These are phyloP conservation scores for Tribolium freemani DNA, from an alignment of 2,888 invertebrate species.

Conservation along the genomic window DNA sequence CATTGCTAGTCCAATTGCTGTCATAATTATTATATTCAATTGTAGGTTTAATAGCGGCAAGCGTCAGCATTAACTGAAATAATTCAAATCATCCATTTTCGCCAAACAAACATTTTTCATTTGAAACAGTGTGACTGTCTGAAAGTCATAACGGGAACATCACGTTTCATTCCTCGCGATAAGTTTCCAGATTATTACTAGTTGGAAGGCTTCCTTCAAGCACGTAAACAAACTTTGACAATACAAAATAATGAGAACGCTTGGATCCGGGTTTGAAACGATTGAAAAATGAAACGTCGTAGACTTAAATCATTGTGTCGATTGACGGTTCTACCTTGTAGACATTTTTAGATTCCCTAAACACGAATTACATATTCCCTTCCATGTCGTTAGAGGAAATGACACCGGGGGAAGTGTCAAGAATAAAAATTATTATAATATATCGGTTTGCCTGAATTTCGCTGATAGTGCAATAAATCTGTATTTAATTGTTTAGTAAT, in stretches of 20 bases:
- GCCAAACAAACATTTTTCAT: neutral
- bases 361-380: constrained; percentile 25
- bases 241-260: neutral
- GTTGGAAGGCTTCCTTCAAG: constrained; percentile 6
- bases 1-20: constrained; percentile 13
- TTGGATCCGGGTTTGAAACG: neutral
- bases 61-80: constrained; percentile 14
- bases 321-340: constrained; percentile 2
- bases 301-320: constrained; percentile 3
- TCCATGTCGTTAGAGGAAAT: constrained; percentile 14
- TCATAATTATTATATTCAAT: constrained; percentile 13
- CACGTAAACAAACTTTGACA: constrained; percentile 25
- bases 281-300: constrained; percentile 11
- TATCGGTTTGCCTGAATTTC: neutral
- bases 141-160: constrained; percentile 20
- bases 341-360: constrained; percentile 30
- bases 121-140: neutral
- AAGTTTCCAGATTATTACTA: constrained; percentile 27
- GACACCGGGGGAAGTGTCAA: constrained; percentile 20
- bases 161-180: constrained; percentile 23
- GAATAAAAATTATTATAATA: constrained; percentile 32
- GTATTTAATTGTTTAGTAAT: too few relatives aligned
- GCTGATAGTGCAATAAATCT: too few relatives aligned
- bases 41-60: constrained; percentile 17
- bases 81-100: neutral